A percentile compares a stretch with the other conserved stretches of the same genome.
These are phyloP conservation scores for Drosophila equinoxialis DNA, from an alignment of 1,140 invertebrate genomes.

Conservation along the genomic window DNA sequence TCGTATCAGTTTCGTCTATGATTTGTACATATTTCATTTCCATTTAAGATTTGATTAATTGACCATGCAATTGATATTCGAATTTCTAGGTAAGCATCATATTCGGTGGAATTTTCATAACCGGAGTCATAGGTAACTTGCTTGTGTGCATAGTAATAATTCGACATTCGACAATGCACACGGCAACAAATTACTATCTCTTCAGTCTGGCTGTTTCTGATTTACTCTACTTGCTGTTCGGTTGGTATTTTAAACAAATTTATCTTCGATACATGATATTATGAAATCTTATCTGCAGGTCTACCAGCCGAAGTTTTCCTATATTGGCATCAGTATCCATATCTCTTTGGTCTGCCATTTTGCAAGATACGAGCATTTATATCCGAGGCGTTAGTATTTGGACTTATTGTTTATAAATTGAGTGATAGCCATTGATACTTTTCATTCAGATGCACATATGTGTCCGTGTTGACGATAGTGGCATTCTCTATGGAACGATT, in stretches of 20 bases:
- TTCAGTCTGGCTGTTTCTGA: conserved; percentile 93
- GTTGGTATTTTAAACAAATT: conserved; percentile 84
- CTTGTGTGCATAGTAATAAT: conserved; percentile 95
- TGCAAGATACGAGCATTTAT: conserved; percentile 94
- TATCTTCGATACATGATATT: too few relatives aligned
- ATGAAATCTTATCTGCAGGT: conserved; percentile 84
- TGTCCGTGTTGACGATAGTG: conserved; percentile 95
- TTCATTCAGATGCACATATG: conserved; percentile 89
- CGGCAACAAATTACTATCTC: conserved; percentile 96
- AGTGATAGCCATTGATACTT: neutral
- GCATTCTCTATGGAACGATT: conserved; percentile 94
- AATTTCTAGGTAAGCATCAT: conserved; percentile 87
- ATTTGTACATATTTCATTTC: too few relatives aligned
- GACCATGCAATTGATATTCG: neutral
- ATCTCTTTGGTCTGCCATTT: conserved; percentile 90
- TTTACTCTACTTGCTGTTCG: conserved; percentile 88
- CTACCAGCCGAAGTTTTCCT: conserved; percentile 93
- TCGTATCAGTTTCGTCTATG: too few relatives aligned
- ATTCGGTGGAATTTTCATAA: conserved; percentile 91
- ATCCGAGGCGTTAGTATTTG: conserved; percentile 90
- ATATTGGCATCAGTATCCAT: conserved; percentile 97
- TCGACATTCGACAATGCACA: conserved; percentile 91
- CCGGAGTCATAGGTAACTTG: conserved; percentile 94
- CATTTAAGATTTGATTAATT: neutral
- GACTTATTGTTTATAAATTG: neutral